These are phyloP conservation scores for Ceyx erithaca DNA, from an alignment of 2,797 vertebrate species.

Conservation along the genomic window DNA sequence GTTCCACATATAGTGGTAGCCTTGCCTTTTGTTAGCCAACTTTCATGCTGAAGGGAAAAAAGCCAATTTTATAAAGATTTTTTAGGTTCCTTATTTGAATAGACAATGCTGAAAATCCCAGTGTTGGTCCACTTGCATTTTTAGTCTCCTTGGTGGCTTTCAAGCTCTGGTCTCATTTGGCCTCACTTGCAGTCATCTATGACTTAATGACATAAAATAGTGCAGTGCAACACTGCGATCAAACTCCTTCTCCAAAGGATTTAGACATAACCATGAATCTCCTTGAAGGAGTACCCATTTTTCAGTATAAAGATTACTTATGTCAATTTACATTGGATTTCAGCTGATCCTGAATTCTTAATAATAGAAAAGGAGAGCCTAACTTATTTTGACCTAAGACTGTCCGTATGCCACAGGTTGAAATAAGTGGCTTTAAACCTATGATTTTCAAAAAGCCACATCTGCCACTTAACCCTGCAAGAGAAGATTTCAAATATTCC, in stretches of 20 bases:
- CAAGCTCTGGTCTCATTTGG: not conserved
- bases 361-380: not conserved
- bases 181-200: not conserved
- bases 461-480: not conserved
- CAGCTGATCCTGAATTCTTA: constrained; percentile 34
- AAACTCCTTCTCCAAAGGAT: not conserved
- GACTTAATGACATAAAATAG: not conserved
- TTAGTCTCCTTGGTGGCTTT: not conserved
- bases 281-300: not conserved
- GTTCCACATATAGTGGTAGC: constrained; percentile 51
- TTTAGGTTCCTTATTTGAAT: constrained; percentile 50
- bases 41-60: constrained; percentile 34
- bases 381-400: constrained; percentile 17
- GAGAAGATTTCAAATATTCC: not conserved
- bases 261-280: not conserved
- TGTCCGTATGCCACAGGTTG: not conserved
- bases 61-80: constrained; percentile 35
- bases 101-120: constrained; percentile 30
- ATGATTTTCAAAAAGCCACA: not conserved
- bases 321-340: constrained; percentile 41
- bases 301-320: constrained; percentile 7
- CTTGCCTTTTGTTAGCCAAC: constrained; percentile 45
- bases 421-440: not conserved
- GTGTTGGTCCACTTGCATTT: not conserved
- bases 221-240: not conserved